phyloP scores from a whole-genome alignment of 2,888 invertebrate genomes.

The Eremobia ochroleuca region DNA sequence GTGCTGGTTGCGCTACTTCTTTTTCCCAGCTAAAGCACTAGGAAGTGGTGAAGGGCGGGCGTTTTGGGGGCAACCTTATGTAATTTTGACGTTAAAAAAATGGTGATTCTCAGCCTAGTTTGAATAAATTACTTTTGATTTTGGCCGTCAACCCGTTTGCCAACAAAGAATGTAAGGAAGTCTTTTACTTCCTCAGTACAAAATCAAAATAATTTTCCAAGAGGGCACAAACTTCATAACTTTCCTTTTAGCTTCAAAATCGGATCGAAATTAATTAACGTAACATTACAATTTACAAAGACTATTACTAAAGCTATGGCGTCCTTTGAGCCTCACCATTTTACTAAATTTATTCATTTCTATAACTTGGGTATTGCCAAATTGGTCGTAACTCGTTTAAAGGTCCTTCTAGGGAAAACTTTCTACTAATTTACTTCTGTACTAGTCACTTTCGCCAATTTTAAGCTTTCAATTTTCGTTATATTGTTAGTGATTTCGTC shows the following conservation, averaged over 20 bases:
- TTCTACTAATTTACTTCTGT: constrained; percentile 28
- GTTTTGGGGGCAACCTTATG: too few relatives aligned
- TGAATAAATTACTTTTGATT: not conserved
- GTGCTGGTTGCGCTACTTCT: not conserved
- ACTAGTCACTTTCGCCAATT: constrained; percentile 1
- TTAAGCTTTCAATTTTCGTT: constrained; percentile 29
- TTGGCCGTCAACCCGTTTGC: not conserved
- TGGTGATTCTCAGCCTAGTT: too few relatives aligned
- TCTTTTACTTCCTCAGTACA: not conserved
- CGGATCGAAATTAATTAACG: constrained; percentile 54
- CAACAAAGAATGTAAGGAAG: not conserved
- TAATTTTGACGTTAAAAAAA: too few relatives aligned
- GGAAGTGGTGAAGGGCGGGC: too few relatives aligned
- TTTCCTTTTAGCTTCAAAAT: constrained; percentile 30
- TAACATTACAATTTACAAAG: constrained; percentile 46
- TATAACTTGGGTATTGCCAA: constrained; percentile 51
- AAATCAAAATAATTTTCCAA: constrained; percentile 28
- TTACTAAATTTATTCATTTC: constrained; percentile 58
- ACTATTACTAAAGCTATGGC: constrained; percentile 35
- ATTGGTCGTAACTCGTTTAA: constrained; percentile 34
- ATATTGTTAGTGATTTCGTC: constrained; percentile 18
- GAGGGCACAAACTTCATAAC: constrained; percentile 22
- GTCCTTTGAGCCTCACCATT: constrained; percentile 31
- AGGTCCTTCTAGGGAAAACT: constrained; percentile 44
- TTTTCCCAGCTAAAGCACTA: not conserved